A percentile compares a stretch with the other conserved stretches of the same genome.
Conservation (phyloP, 1,140 invertebrate species). For the Ceratina calcarata region DNA sequence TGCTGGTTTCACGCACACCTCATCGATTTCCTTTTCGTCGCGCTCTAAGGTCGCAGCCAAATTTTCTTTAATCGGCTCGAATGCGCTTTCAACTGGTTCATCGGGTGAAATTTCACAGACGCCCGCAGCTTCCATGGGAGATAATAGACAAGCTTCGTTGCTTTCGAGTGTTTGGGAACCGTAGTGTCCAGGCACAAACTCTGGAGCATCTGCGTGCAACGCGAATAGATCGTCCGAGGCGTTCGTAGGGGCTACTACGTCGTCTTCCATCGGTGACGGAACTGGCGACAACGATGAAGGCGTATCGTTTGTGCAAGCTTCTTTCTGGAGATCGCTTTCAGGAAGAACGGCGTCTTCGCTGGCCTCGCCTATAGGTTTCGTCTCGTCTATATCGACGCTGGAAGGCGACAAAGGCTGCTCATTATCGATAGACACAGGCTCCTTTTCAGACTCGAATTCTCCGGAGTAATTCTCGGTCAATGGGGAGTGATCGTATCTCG, state of each 20-base stretch:
- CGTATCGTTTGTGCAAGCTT: slow-evolving; percentile 11
- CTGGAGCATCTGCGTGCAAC: not conserved
- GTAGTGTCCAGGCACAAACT: not conserved
- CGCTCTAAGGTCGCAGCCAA: not conserved
- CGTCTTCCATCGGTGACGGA: not conserved
- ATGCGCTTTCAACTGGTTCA: not conserved
- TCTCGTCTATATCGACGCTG: slow-evolving; percentile 29
- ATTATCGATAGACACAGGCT: not conserved
- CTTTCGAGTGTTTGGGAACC: not conserved
- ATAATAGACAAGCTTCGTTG: too few species aligned
- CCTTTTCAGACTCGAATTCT: slow-evolving; percentile 23
- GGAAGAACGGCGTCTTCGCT: slow-evolving; percentile 15
- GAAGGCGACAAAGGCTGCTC: slow-evolving; percentile 15
- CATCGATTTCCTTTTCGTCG: not conserved
- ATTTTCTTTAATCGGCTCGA: not conserved
- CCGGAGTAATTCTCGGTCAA: slow-evolving; percentile 29
- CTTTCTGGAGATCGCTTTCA: not conserved
- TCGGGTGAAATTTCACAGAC: not conserved
- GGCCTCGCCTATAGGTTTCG: slow-evolving; percentile 16
- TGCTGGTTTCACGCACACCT: not conserved
- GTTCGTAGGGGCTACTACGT: not conserved
- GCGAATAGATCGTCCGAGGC: too few species aligned
- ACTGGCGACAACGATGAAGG: slow-evolving; percentile 27
- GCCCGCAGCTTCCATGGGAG: not conserved
- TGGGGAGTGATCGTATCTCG: slow-evolving; percentile 6